Evolutionary conservation across 2,888 invertebrate genomes (phyloP), one percentile per base, ranked within the genome.

Genomic region (Seira ritae): DNA sequence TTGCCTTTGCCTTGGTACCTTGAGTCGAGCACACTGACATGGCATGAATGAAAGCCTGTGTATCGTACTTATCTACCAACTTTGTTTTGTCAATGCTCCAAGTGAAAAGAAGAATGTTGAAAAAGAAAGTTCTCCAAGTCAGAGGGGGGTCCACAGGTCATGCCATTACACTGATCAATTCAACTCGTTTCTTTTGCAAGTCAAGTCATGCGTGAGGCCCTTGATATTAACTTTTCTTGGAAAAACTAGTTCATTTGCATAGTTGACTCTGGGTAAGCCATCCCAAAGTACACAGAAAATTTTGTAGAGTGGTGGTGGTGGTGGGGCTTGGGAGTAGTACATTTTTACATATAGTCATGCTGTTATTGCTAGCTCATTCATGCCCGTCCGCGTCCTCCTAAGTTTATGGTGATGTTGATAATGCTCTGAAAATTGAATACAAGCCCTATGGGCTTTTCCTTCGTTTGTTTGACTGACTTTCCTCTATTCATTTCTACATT

Each of bases 341-440:
- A n/a, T n/a, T n/a, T n/a, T n/a, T n/a, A n/a, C n/a, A n/a, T n/a
- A n/a, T n/a, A n/a, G n/a, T n/a, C n/a, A n/a, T 42, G 42, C 42
- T n/a, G n/a, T n/a, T n/a, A n/a, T n/a, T 42, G 42, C 42, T 42
- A n/a, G 42, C 42, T 42, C 42, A 42, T 42, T 42, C 42, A 42
- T 42, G 12, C 42, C 12, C 42, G 6, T 42, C 42, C 42, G 6
- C 42, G 6, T 42, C 12, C 42, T 42, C 42, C 12, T 42, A 8
- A 42, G 42, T 42, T 12, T 42, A 12, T 42, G 42, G 42, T 42
- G 6, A 42, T 42, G 42, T 42, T 42, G 42, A 42, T 42, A 42
- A 31, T 72, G 15, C 24, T 62, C 55, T 70, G 70, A 55, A 78
- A 78, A 78, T 78, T 78, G 78, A 78, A 78, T 70, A 70, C 77